phyloP scores from a whole-genome alignment of 2,888 invertebrate species.

The Notocelia uddmanniana region DNA sequence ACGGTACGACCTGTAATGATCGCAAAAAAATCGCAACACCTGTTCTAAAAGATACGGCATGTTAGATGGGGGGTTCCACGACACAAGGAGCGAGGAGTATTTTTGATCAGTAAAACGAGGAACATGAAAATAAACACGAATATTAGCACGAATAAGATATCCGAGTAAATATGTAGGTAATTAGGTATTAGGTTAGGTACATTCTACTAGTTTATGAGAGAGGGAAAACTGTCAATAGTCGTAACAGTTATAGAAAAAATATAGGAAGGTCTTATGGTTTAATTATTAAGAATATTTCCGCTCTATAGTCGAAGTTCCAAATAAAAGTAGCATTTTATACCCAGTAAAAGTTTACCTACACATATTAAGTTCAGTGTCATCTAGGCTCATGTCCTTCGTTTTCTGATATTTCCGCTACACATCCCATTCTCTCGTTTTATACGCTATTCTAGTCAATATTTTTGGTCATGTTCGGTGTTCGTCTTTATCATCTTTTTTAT shows the following conservation, averaged over 20 bases:
- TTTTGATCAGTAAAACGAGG: constrained; percentile 15
- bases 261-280: no score
- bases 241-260: no score
- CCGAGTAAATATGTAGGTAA: neutral
- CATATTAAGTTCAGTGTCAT: neutral
- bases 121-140: neutral
- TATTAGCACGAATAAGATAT: neutral
- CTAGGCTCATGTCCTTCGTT: neutral
- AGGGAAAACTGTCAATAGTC: no score
- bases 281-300: no score
- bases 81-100: constrained; percentile 25
- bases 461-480: neutral
- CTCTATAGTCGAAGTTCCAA: no score
- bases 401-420: neutral
- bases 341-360: neutral
- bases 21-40: constrained; percentile 68
- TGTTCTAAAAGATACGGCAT: constrained; percentile 40
- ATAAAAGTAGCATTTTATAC: neutral
- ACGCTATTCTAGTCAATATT: neutral
- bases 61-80: constrained; percentile 29
- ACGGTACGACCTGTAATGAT: constrained; percentile 79
- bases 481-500: neutral
- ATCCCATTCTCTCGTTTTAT: neutral
- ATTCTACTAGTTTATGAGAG: no score
- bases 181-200: no score